phyloP scores from a whole-genome alignment of 1,140 invertebrate genomes.

The Palaemon carinicauda region DNA sequence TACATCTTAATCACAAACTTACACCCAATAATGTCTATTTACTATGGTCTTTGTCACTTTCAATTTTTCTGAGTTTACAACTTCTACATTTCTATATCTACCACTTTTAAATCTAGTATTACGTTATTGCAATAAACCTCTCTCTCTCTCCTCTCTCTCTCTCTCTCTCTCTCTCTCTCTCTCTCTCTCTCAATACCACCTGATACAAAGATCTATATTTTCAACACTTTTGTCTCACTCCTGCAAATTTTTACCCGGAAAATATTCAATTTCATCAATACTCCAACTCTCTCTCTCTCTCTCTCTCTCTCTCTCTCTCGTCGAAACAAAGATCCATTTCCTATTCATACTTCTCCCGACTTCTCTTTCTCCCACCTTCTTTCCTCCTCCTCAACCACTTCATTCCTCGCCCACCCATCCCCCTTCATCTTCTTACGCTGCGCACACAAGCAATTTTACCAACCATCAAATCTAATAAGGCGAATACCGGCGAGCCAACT shows the following conservation, averaged over 20 bases:
- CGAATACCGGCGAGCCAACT: no score
- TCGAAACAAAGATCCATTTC: neutral
- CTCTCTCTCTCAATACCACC: neutral
- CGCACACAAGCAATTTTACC: neutral
- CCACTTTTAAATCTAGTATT: no score
- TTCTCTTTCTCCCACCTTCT: neutral
- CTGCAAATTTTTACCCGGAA: neutral
- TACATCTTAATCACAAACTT: neutral
- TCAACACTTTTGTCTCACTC: neutral
- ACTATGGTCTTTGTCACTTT: neutral
- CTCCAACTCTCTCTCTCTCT: neutral
- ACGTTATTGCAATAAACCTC: no score
- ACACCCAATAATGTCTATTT: neutral
- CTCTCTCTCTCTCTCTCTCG: neutral
- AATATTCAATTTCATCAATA: neutral
- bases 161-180: neutral
- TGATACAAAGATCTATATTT: neutral
- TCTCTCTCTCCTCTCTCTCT: neutral
- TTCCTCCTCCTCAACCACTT: neutral
- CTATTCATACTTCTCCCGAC: neutral
- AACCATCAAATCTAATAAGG: no score
- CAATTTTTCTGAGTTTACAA: neutral
- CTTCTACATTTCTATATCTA: no score
- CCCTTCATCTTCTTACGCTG: neutral
- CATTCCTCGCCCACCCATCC: neutral